A percentile compares a stretch with the other conserved stretches of the same genome.
These are phyloP conservation scores for Neomorphus geoffroyi DNA, from an alignment of 2,797 vertebrate genomes.

Conservation along the genomic window DNA sequence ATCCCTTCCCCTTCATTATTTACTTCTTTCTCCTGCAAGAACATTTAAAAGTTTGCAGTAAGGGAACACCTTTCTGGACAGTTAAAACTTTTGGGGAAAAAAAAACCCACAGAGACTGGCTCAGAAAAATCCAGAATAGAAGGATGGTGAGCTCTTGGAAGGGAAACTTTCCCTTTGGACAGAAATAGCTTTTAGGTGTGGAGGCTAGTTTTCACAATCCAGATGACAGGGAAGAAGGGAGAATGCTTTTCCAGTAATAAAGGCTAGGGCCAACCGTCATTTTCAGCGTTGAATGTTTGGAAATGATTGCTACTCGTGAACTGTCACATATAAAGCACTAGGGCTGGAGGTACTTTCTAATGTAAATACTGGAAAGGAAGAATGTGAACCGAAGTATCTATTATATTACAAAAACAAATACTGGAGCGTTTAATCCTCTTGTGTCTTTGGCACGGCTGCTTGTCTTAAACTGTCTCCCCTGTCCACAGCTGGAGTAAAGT, in stretches of 20 bases:
- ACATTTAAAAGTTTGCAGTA: background rate
- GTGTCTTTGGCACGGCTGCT: background rate
- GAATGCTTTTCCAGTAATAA: background rate
- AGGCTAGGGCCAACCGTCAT: background rate
- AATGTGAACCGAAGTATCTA: background rate
- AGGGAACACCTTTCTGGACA: background rate
- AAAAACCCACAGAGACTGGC: background rate
- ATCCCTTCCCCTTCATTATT: background rate
- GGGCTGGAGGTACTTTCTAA: background rate
- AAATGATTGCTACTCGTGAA: background rate
- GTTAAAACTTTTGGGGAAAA: background rate
- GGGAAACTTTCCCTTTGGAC: background rate
- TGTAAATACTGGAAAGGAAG: background rate
- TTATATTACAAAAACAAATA: slow-evolving; percentile 7
- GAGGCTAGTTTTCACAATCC: background rate
- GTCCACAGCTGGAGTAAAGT: background rate
- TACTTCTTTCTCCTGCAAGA: background rate
- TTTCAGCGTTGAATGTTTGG: background rate
- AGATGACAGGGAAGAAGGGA: background rate
- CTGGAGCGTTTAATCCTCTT: background rate
- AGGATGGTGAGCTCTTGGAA: background rate
- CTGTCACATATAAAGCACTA: background rate
- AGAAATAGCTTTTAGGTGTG: background rate
- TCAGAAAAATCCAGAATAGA: background rate
- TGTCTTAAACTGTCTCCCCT: background rate